Conservation (phyloP, 1,140 invertebrate genomes). For the Dendroctonus ponderosae region DNA sequence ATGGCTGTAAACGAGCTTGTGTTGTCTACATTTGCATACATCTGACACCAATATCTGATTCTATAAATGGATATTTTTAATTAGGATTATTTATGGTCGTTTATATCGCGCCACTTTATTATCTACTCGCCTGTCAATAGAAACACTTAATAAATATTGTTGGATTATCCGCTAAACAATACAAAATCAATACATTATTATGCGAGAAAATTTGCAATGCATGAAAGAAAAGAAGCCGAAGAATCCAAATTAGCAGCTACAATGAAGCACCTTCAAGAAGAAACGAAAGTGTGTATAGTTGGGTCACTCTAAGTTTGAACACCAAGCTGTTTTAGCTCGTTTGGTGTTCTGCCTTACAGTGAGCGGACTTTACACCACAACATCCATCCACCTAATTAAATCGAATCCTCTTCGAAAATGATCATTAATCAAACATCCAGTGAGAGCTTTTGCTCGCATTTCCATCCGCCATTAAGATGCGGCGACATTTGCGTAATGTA, state of each 20-base stretch:
- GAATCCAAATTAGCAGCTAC: too few relatives aligned
- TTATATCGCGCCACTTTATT: too few relatives aligned
- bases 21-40: conserved; percentile 1
- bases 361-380: conserved; percentile 59
- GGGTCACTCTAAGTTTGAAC: conserved; percentile 83
- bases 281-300: conserved; percentile 50
- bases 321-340: conserved; percentile 74
- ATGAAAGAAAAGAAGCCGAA: too few relatives aligned
- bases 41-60: background rate
- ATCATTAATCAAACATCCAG: too few relatives aligned
- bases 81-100: background rate
- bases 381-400: conserved; percentile 19
- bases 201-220: too few relatives aligned
- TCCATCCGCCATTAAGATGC: too few relatives aligned
- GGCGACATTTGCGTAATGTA: background rate
- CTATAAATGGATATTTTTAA: conserved; percentile 10
- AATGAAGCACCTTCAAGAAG: background rate
- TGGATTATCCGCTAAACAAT: too few relatives aligned
- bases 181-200: too few relatives aligned
- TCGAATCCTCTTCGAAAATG: too few relatives aligned
- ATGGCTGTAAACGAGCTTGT: background rate
- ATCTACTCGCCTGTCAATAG: too few relatives aligned
- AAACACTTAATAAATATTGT: too few relatives aligned
- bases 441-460: too few relatives aligned
- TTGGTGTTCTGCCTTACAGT: conserved; percentile 91